Conservation (phyloP, 2,113 vertebrate genomes). For the Anas platyrhynchos region DNA sequence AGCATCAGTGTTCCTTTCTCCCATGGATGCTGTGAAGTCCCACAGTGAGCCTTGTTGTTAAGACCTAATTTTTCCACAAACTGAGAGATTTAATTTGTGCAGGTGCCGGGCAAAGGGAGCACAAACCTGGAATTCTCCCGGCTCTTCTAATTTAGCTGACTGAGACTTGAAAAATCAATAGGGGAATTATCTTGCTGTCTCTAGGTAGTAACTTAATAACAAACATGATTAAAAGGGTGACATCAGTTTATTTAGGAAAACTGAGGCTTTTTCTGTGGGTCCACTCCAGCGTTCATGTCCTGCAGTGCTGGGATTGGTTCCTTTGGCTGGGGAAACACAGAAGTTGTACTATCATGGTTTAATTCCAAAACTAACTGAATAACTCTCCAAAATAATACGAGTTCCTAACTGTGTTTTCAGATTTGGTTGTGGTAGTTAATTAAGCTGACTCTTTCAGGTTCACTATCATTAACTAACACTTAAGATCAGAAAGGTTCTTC, state of each 20-base stretch:
- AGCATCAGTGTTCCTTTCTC: constrained; percentile 35
- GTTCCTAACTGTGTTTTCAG: background rate
- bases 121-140: background rate
- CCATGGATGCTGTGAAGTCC: constrained; percentile 41
- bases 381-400: background rate
- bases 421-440: background rate
- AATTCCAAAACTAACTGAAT: background rate
- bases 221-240: background rate
- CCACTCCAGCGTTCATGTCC: background rate
- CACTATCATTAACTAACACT: background rate
- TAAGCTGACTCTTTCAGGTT: constrained; percentile 1
- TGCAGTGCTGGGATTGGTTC: background rate
- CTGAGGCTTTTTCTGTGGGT: background rate
- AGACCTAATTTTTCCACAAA: constrained; percentile 40
- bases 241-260: background rate
- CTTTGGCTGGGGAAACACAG: background rate
- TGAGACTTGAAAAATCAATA: constrained; percentile 17
- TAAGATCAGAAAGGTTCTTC: background rate
- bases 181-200: background rate
- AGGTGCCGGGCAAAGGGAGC: constrained; percentile 12
- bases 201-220: background rate
- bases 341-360: background rate
- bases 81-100: constrained; percentile 43
- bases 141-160: constrained; percentile 10
- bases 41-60: constrained; percentile 3